These are phyloP conservation scores for Parnassius apollo DNA, from an alignment of 2,888 invertebrate species.

Conservation along the genomic window DNA sequence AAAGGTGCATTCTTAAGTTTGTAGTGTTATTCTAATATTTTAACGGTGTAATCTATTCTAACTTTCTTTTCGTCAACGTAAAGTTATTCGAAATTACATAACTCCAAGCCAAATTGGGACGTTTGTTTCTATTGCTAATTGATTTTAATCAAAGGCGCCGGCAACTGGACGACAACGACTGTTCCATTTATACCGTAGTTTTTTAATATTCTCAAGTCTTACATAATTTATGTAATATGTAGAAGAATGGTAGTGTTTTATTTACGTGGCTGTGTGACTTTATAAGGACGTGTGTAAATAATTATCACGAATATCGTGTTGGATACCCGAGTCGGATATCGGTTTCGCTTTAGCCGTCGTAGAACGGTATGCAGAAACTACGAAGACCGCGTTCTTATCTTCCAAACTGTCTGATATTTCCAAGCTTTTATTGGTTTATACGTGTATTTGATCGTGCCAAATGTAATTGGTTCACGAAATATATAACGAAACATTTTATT, in stretches of 20 bases:
- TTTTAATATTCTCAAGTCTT: background rate
- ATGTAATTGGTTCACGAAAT: background rate
- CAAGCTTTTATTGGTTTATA: background rate
- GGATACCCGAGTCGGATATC: no score
- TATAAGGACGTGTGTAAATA: background rate
- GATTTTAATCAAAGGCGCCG: background rate
- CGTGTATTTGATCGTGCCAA: slow-evolving; percentile 8
- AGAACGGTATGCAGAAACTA: background rate
- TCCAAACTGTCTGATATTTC: background rate
- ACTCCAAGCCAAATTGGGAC: slow-evolving; percentile 61
- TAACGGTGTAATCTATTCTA: background rate
- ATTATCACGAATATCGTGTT: background rate
- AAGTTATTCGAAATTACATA: slow-evolving; percentile 42
- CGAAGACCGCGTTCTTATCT: background rate
- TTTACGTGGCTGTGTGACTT: background rate
- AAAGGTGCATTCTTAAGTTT: no score
- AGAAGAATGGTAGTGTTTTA: background rate
- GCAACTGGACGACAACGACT: background rate
- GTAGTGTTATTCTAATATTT: no score
- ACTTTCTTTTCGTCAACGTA: background rate
- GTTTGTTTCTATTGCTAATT: background rate
- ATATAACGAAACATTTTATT: background rate
- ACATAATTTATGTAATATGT: slow-evolving; percentile 30
- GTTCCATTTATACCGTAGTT: background rate
- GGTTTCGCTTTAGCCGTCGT: no score